Base-by-base conservation (phyloP, 2,797 vertebrate species). In the Coregonus suidteri region DNA sequence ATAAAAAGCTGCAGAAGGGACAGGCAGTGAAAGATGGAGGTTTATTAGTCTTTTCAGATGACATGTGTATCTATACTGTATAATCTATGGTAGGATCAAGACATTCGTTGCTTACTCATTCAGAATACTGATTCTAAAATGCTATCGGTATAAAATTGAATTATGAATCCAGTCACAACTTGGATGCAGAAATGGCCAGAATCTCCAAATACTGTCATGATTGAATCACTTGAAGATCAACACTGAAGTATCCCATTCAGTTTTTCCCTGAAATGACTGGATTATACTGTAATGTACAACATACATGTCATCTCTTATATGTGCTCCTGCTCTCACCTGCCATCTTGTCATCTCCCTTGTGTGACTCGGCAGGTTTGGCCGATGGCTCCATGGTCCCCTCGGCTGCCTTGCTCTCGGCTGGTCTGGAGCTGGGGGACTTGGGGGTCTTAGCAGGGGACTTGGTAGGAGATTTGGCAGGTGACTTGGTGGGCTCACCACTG, bases 281-380 rank as follows among this genome's bases (percentile, higher is more conserved):
- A 31, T 67, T 13, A 31, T 67, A 14, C 41, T 2, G 41, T 47
- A 47, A 47, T 18, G 53, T 31, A 69, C 37, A 11, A 25, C 14
- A 47, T 47, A 34, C 20, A 30, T 1, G 13, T 5, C 6, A 54
- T 15, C 75, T 51, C 18, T 9, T 64, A 25, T 67, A 6, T 67
- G 65, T 34, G 65, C 15, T 14, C 31, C 31, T 30, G 64, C 64
- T 64, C 95, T 94, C 89, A 98, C 97, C 97, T 90, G 87, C 1
- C 47, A 93, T 85, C 88, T 95, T 98, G 5, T 98, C 97, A 78
- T 99, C 98, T 62, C 87, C 82, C 88, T 96, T 98, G 74, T 94
- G 85, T 11, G 88, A 1, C 16, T 98, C 96, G 30, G 82, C 47
- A 64, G 78, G 87, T 94, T 95, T 99, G 79, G 91, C 76, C 4